A percentile compares a stretch with the other conserved stretches of the same genome.
Evolutionary conservation across 1,140 invertebrate species (phyloP).

Genomic region (Temnothorax curvispinosus): DNA sequence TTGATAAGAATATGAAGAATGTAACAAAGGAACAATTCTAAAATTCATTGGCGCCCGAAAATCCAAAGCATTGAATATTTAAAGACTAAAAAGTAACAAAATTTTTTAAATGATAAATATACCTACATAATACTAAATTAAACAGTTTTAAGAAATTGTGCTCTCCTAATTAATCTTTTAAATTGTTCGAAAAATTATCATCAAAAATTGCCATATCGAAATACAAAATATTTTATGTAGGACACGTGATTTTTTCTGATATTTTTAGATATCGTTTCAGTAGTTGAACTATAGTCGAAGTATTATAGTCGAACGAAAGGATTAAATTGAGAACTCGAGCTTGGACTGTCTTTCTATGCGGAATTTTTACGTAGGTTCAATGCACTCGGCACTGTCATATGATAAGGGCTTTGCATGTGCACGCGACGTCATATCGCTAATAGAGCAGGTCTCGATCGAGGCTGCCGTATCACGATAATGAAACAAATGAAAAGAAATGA

Average conservation of each 20-base stretch:
- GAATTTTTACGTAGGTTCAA: conserved; percentile 60
- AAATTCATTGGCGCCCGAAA: background rate
- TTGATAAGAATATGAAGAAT: background rate
- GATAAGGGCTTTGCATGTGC: conserved; percentile 68
- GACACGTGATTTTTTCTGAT: background rate
- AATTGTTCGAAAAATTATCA: background rate
- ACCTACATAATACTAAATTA: background rate
- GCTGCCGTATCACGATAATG: conserved; percentile 64
- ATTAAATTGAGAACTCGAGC: background rate
- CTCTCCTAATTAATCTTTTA: background rate
- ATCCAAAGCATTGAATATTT: background rate
- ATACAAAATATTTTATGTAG: background rate
- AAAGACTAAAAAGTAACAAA: background rate
- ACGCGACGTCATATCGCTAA: conserved; percentile 56
- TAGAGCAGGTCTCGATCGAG: conserved; percentile 65
- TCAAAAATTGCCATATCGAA: background rate
- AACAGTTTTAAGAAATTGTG: background rate
- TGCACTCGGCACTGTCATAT: conserved; percentile 64
- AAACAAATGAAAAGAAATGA: conserved; percentile 72
- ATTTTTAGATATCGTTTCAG: background rate
- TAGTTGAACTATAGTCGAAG: background rate
- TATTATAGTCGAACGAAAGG: background rate
- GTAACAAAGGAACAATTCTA: background rate
- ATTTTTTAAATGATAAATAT: background rate
- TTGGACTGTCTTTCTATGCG: conserved; percentile 1